Evolutionary conservation across 2,113 vertebrate genomes (phyloP), one percentile per base, ranked within the genome.

Genomic region (Tachysurus fulvidraco): DNA sequence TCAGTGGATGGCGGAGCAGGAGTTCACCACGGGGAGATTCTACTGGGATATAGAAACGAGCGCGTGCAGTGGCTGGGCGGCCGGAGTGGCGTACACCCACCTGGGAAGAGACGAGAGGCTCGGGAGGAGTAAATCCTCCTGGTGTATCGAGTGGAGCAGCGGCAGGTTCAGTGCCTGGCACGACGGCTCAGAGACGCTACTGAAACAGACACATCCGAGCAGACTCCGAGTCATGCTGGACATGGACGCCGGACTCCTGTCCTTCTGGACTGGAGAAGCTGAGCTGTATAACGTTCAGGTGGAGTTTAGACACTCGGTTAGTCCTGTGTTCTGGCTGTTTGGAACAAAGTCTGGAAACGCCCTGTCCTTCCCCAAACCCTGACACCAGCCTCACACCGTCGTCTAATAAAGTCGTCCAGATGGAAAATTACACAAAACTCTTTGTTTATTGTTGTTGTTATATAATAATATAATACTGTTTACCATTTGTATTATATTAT

Each of bases 1-100:
- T 73, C 91, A 91, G 89, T 92, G 91, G 80, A 88, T 91, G 87
- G 93, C 90, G 65, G 90, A 91, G 21, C 91, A 92, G 85, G 85
- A 90, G 55, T 89, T 90, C 87, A 74, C 65, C 62, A 41, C 69
- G 86, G 90, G 91, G 54, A 71, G 16, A 81, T 59, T 87, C 80
- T 89, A 82, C 79, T 92, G 91, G 89, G 86, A 92, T 7, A 88
- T 89, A 74, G 83, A 90, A 54, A 86, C 80, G 7, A 59, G 71
- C 3, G 14, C 54, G 50, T 30, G 90, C 65, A 65, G 62, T 54
- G 90, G 90, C 87, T 80, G 87, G 90, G 91, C 91, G 46, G 89
- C 89, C n/a, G 92, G 93, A 76, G 92, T 93, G 90, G 92, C 92
- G 25, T 92, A 88, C 86, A 78, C 78, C 21, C 28, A 81, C 28